phyloP scores from a whole-genome alignment of 2,797 vertebrate species.

The Anisognathus igniventris region DNA sequence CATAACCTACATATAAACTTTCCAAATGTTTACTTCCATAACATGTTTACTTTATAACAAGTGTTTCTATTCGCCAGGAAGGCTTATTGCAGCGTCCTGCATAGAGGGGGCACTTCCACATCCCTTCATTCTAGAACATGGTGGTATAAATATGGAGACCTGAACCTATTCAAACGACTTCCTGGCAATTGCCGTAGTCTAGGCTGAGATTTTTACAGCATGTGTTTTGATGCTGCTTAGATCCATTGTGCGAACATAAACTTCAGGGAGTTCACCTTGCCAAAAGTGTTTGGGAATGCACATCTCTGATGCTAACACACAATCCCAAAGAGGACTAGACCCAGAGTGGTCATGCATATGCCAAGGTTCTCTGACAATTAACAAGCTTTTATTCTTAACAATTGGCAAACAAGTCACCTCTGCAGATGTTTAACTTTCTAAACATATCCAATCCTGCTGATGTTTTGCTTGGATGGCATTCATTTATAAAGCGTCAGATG shows the following conservation, averaged over 20 bases:
- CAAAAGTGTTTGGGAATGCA: neutral
- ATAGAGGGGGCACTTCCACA: neutral
- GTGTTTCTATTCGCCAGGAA: conserved; percentile 2
- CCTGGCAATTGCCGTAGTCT: neutral
- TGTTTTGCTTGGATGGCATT: conserved; percentile 56
- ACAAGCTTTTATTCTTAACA: neutral
- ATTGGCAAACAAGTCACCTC: conserved; percentile 26
- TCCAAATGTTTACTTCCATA: neutral
- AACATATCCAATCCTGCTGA: neutral
- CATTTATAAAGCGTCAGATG: conserved; percentile 52
- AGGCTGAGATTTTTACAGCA: conserved; percentile 17
- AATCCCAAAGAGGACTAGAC: neutral
- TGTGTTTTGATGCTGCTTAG: conserved; percentile 16
- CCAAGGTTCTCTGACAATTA: neutral
- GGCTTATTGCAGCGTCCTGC: neutral
- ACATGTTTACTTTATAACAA: neutral
- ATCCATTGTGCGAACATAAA: neutral
- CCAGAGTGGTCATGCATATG: neutral
- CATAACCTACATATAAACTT: conserved; percentile 16
- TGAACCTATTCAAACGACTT: neutral
- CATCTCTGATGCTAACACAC: neutral
- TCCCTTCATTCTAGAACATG: neutral
- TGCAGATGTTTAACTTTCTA: conserved; percentile 32
- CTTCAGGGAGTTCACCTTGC: neutral
- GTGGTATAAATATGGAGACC: neutral